A percentile compares a stretch with the other conserved stretches of the same genome.
Evolutionary conservation across 1,140 invertebrate genomes (phyloP).

Genomic region (Lepidurus couesii): DNA sequence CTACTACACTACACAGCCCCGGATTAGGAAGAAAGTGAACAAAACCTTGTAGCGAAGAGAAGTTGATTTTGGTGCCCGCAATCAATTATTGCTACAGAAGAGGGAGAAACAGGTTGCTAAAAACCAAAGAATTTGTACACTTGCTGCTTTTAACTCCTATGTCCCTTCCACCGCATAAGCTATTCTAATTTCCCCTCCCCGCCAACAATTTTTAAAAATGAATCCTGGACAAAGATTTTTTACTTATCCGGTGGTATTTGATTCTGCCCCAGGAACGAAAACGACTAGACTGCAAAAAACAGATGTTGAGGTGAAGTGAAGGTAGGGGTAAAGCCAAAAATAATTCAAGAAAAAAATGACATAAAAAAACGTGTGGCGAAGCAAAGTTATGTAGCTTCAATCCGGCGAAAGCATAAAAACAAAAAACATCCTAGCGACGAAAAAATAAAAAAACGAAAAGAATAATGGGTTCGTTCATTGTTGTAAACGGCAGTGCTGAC

Average conservation of each 20-base stretch:
- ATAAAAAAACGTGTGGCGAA: constrained; percentile 24
- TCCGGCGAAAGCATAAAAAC: constrained; percentile 13
- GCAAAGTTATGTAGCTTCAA: constrained; percentile 28
- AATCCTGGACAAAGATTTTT: constrained; percentile 3
- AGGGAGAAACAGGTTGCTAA: neutral
- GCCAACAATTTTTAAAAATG: neutral
- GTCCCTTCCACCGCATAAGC: constrained; percentile 16
- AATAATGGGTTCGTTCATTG: constrained; percentile 20
- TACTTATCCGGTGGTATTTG: neutral
- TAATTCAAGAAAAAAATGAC: neutral
- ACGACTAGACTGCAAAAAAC: constrained; percentile 18
- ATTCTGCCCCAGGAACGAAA: constrained; percentile 4
- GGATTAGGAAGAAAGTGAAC: neutral
- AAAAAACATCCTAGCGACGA: constrained; percentile 23
- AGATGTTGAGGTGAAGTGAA: constrained; percentile 24
- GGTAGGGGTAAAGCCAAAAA: neutral
- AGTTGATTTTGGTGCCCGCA: neutral
- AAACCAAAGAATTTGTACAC: constrained; percentile 6
- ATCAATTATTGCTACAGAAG: constrained; percentile 6
- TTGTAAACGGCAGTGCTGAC: constrained; percentile 25
- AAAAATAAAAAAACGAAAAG: constrained; percentile 4
- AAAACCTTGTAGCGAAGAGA: neutral
- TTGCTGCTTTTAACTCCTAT: neutral
- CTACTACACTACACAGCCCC: neutral
- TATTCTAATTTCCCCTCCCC: neutral